These are phyloP conservation scores for Brachylomia viminalis DNA, from an alignment of 2,888 invertebrate species.

Conservation along the genomic window DNA sequence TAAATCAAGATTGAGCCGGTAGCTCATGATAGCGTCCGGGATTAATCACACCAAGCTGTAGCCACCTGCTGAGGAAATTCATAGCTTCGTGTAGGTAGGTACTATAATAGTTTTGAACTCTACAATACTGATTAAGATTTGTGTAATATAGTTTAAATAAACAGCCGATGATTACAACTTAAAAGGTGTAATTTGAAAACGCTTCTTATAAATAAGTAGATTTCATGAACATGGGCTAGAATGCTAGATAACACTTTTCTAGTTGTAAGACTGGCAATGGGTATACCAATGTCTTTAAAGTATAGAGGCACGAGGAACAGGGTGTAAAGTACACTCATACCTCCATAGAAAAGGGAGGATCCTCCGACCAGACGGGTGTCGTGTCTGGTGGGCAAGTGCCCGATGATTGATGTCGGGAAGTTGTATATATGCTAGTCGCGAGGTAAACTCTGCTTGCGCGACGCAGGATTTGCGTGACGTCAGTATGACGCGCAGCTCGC, in stretches of 20 bases:
- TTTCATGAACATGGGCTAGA: neutral
- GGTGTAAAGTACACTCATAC: too few relatives aligned
- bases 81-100: neutral
- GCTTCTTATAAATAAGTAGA: neutral
- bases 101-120: neutral
- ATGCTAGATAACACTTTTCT: neutral
- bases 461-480: too few relatives aligned
- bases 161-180: neutral
- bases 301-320: too few relatives aligned
- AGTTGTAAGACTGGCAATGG: neutral
- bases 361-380: too few relatives aligned
- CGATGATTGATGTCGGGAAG: too few relatives aligned
- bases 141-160: neutral
- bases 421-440: too few relatives aligned
- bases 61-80: neutral
- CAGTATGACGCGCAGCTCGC: too few relatives aligned
- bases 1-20: slow-evolving; percentile 36
- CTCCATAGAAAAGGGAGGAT: too few relatives aligned
- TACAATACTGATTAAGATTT: neutral
- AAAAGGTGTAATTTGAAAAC: neutral
- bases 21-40: slow-evolving; percentile 32
- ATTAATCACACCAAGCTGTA: slow-evolving; percentile 32
- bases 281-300: neutral
- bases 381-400: too few relatives aligned
- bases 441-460: too few relatives aligned